Percentiles rank a stretch among this genome's conserved stretches.
phyloP scores from a whole-genome alignment of 2,888 invertebrate genomes.

The Operophtera brumata region DNA sequence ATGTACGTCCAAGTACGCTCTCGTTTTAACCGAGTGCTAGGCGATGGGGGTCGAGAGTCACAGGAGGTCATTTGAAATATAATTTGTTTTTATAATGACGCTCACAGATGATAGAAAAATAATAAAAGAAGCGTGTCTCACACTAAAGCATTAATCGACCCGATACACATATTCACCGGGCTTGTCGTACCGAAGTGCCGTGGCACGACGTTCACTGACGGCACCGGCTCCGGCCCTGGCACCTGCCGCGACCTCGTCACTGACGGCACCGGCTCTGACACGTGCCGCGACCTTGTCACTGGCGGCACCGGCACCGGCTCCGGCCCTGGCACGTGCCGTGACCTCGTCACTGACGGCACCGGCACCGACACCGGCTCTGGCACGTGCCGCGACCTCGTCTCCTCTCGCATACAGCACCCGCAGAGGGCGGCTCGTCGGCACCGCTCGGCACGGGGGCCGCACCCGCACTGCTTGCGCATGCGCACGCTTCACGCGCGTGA shows the following conservation, averaged over 20 bases:
- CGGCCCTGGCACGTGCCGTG: too few relatives aligned
- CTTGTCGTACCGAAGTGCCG: conserved; percentile 38
- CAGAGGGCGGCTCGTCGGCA: conserved; percentile 21
- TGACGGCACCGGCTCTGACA: too few relatives aligned
- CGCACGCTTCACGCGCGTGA: background rate
- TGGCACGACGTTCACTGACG: conserved; percentile 9
- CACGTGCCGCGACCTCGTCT: conserved; percentile 26
- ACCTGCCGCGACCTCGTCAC: conserved; percentile 18
- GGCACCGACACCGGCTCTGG: conserved; percentile 13
- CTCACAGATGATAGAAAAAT: conserved; percentile 56
- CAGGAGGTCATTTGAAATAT: conserved; percentile 1
- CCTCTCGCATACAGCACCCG: conserved; percentile 29
- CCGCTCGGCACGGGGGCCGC: background rate
- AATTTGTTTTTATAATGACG: background rate
- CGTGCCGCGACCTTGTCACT: conserved; percentile 25
- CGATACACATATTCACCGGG: conserved; percentile 44
- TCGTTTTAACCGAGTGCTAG: conserved; percentile 10
- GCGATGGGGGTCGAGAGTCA: conserved; percentile 23
- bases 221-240: conserved; percentile 1
- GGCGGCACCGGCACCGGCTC: conserved; percentile 11
- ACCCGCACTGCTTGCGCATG: conserved; percentile 9
- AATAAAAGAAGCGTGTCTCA: conserved; percentile 47
- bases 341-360: too few relatives aligned
- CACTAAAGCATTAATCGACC: conserved; percentile 49
- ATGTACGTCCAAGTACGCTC: background rate